A percentile compares a stretch with the other conserved stretches of the same genome.
These are phyloP conservation scores for Argyresthia goedartella DNA, from an alignment of 2,888 invertebrate species.

Conservation along the genomic window DNA sequence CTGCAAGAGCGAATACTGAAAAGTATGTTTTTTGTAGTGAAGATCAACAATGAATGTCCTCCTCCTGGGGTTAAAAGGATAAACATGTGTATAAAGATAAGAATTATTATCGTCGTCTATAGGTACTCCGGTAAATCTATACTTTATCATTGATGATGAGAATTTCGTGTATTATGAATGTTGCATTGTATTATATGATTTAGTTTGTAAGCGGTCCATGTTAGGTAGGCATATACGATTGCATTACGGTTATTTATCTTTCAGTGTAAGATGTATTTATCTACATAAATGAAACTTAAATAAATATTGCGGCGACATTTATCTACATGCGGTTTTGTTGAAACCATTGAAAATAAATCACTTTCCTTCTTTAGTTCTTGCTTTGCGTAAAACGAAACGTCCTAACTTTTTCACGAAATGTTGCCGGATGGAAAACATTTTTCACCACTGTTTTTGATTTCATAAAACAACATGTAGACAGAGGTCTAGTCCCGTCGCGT, in stretches of 20 bases:
- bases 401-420: slow-evolving; percentile 3
- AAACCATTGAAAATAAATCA: slow-evolving; percentile 15
- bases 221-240: slow-evolving; percentile 11
- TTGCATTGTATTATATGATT: slow-evolving; percentile 23
- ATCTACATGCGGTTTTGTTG: slow-evolving; percentile 50
- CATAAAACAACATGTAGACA: slow-evolving; percentile 46
- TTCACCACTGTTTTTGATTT: too few relatives aligned
- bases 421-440: background rate
- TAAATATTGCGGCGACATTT: slow-evolving; percentile 47
- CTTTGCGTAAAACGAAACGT: background rate
- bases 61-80: too few relatives aligned
- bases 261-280: slow-evolving; percentile 8
- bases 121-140: too few relatives aligned
- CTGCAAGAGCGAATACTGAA: too few relatives aligned
- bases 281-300: slow-evolving; percentile 11
- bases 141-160: too few relatives aligned
- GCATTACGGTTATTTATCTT: slow-evolving; percentile 8
- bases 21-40: too few relatives aligned
- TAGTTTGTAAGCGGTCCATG: slow-evolving; percentile 20
- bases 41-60: too few relatives aligned
- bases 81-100: too few relatives aligned
- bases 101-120: too few relatives aligned
- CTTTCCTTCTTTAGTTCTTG: background rate
- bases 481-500: slow-evolving; percentile 59
- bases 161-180: background rate